Evolutionary conservation across 2,797 vertebrate species (phyloP).

Genomic region (Notoglanidium macrostoma): DNA sequence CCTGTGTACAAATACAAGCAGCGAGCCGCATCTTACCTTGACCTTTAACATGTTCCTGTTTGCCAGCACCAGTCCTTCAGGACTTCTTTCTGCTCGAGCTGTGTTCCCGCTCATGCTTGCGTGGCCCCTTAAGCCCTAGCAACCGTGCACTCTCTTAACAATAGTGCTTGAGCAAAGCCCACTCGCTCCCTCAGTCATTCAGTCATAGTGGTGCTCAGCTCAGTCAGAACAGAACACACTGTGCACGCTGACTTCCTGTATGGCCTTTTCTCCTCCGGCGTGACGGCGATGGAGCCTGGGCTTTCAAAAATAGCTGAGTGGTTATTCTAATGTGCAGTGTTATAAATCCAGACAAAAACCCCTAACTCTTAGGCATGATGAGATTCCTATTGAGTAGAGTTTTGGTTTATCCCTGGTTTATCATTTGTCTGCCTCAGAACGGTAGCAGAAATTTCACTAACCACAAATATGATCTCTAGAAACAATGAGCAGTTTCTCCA

Average conservation of each 20-base stretch:
- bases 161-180: constrained; percentile 25
- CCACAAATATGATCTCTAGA: constrained; percentile 1
- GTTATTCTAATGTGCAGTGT: constrained; percentile 8
- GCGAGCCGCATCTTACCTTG: not conserved
- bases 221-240: not conserved
- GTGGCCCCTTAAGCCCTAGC: constrained; percentile 50
- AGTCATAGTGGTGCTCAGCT: not conserved
- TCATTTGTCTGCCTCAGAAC: not conserved
- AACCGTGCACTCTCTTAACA: constrained; percentile 40
- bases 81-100: constrained; percentile 25
- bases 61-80: not conserved
- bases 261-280: not conserved
- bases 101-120: constrained; percentile 27
- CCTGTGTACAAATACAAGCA: not conserved
- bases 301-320: constrained; percentile 9
- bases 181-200: not conserved
- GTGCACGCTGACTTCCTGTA: constrained; percentile 11
- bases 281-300: not conserved
- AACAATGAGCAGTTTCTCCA: not conserved
- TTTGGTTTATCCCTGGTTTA: constrained; percentile 15
- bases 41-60: constrained; percentile 28
- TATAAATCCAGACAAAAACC: not conserved
- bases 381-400: not conserved
- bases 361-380: not conserved
- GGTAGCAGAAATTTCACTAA: not conserved